Evolutionary conservation across 2,888 invertebrate species (phyloP).

Genomic region (Dasypolia templi): DNA sequence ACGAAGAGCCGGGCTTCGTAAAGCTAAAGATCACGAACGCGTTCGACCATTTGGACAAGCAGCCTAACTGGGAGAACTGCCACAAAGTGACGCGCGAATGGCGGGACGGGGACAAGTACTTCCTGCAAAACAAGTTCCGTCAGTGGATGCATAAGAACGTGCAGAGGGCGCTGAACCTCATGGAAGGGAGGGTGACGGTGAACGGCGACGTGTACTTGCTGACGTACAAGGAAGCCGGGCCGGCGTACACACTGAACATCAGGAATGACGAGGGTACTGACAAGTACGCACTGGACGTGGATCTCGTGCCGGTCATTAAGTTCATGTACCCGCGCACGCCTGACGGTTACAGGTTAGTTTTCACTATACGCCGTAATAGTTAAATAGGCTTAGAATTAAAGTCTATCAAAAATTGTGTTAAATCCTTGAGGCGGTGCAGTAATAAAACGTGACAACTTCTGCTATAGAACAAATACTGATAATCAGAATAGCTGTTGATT

Average conservation of each 20-base stretch:
- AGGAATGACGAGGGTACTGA: slow-evolving; percentile 70
- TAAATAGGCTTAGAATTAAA: background rate
- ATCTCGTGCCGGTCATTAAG: slow-evolving; percentile 89
- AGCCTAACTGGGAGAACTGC: slow-evolving; percentile 80
- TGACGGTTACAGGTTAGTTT: slow-evolving; percentile 78
- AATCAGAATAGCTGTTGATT: too few species aligned
- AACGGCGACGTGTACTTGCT: slow-evolving; percentile 78
- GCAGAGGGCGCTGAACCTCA: slow-evolving; percentile 82
- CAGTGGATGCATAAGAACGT: slow-evolving; percentile 90
- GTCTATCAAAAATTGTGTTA: background rate
- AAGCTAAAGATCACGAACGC: slow-evolving; percentile 80
- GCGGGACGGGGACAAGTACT: slow-evolving; percentile 85
- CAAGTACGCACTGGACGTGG: slow-evolving; percentile 84
- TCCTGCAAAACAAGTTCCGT: slow-evolving; percentile 87
- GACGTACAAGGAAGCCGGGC: slow-evolving; percentile 85
- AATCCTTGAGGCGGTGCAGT: background rate
- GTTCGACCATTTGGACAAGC: slow-evolving; percentile 81
- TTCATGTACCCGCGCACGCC: slow-evolving; percentile 86
- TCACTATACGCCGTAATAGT: background rate
- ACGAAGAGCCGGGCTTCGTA: slow-evolving; percentile 86
- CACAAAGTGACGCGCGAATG: slow-evolving; percentile 83
- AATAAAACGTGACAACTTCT: background rate
- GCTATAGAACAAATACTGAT: background rate
- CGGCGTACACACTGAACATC: slow-evolving; percentile 90
- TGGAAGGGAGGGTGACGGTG: slow-evolving; percentile 76